These are phyloP conservation scores for Poicephalus gulielmi DNA, from an alignment of 2,113 vertebrate species.

Conservation along the genomic window DNA sequence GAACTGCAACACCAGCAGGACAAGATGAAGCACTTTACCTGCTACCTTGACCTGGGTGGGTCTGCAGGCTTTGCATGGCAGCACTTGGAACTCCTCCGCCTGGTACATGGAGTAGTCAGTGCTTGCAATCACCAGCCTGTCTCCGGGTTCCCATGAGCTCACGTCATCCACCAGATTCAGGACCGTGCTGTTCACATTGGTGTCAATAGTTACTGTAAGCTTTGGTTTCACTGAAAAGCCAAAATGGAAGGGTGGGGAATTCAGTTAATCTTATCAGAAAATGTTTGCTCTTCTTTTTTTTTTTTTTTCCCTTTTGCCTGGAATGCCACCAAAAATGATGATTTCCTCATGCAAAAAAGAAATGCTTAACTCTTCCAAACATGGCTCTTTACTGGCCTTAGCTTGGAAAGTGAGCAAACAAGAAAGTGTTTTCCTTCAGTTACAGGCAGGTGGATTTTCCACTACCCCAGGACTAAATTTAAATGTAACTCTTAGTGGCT, in stretches of 20 bases:
- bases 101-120: constrained; percentile 89
- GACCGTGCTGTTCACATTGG: constrained; percentile 80
- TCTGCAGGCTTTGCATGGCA: constrained; percentile 76
- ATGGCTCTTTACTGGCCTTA: neutral
- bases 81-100: constrained; percentile 81
- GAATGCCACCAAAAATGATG: neutral
- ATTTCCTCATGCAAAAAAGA: neutral
- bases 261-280: neutral
- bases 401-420: constrained; percentile 56
- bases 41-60: constrained; percentile 85
- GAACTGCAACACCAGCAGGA: neutral
- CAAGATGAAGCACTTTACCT: constrained; percentile 75
- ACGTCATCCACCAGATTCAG: constrained; percentile 73
- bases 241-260: neutral
- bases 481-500: constrained; percentile 16
- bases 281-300: neutral
- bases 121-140: constrained; percentile 80
- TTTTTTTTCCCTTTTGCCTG: neutral
- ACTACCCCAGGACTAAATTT: constrained; percentile 40
- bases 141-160: constrained; percentile 73
- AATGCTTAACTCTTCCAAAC: neutral
- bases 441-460: constrained; percentile 68
- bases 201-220: constrained; percentile 84
- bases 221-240: constrained; percentile 84
- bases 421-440: constrained; percentile 52